A percentile compares a stretch with the other conserved stretches of the same genome.
phyloP scores from a whole-genome alignment of 2,888 invertebrate genomes.

The Leucoptera coffeella region DNA sequence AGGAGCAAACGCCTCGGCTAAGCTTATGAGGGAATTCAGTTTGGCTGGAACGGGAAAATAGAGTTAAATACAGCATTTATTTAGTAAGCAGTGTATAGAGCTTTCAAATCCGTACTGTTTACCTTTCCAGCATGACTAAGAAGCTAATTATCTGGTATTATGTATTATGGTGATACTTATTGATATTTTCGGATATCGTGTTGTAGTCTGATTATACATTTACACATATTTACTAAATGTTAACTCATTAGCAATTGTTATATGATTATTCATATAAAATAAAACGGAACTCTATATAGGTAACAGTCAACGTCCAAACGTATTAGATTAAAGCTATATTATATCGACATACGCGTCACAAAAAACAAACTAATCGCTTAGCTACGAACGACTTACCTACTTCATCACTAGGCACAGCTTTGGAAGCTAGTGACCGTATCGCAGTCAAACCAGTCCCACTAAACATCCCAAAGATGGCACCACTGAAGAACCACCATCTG shows the following conservation, averaged over 20 bases:
- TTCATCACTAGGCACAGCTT: conserved; percentile 49
- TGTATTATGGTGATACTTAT: no score
- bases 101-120: no score
- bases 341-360: neutral
- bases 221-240: no score
- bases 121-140: no score
- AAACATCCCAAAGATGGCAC: conserved; percentile 44
- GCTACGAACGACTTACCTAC: conserved; percentile 22
- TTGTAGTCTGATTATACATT: neutral
- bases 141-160: no score
- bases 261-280: no score
- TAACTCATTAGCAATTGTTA: no score
- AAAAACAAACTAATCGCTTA: neutral
- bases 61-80: no score
- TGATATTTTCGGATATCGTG: no score
- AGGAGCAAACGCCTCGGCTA: conserved; percentile 51
- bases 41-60: conserved; percentile 36
- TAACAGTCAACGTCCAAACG: neutral
- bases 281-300: no score
- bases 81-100: no score
- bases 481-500: conserved; percentile 38
- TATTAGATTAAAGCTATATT: neutral
- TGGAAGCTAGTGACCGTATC: conserved; percentile 49
- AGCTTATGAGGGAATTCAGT: conserved; percentile 48
- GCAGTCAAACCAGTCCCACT: conserved; percentile 51